Evolutionary conservation across 2,113 vertebrate species (phyloP), one percentile per base, ranked within the genome.

Genomic region (Lagopus muta): DNA sequence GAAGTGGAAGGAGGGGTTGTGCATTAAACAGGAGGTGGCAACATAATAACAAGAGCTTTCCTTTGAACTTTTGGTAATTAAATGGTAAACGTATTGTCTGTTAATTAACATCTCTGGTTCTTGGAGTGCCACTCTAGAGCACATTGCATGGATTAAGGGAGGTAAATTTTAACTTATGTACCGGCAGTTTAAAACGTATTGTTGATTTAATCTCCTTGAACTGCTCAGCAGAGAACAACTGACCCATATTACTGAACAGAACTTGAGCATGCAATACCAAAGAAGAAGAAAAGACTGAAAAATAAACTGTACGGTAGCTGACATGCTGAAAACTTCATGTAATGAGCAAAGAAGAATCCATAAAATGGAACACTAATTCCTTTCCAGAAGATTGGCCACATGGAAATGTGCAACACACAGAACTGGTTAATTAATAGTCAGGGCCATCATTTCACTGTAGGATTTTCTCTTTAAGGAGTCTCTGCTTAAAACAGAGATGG

Each of bases 301-400:
- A 93, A 82, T 69, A 74, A 94, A 94, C 79, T 50, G 0, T 43
- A 38, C 22, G 5, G 92, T 65, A 91, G 87, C 89, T 93, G 85
- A 89, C 55, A 20, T 55, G 61, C 73, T 28, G 82, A 94, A 91
- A 83, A 78, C 93, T 94, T 75, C 48, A 1, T 69, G 94, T 93
- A 94, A 69, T 75, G 85, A 83, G 88, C 52, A 93, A 82, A 86
- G 79, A 81, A 86, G 76, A 86, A 93, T 93, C 94, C 48, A 22
- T 90, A 66, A 81, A 91, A 86, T 61, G 80, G 86, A 96, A 32
- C 36, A 91, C 80, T 94, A 94, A 96, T 96, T 94, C 88, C 89
- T 94, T 96, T 96, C 94, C 92, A 95, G 93, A 91, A 95, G 93
- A 82, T 92, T 91, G 95, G 95, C 82, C 95, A 94, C 86, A 91